phyloP scores from a whole-genome alignment of 2,113 vertebrate genomes.

The Guaruba guarouba region DNA sequence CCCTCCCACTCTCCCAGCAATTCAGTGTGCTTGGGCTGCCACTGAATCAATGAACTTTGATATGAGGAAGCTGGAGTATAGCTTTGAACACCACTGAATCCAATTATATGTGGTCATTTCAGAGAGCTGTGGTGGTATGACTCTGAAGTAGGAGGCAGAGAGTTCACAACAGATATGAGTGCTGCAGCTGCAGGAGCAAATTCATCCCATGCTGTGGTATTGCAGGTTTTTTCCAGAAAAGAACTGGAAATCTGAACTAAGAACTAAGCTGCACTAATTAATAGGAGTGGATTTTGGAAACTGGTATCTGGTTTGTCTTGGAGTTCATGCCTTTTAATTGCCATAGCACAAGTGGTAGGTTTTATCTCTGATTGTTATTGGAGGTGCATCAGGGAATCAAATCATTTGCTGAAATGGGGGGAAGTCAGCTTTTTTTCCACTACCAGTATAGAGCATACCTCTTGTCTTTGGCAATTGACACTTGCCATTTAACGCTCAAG shows the following conservation, averaged over 20 bases:
- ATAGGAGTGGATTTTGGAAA: slow-evolving; percentile 27
- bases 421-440: background rate
- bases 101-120: slow-evolving; percentile 79
- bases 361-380: background rate
- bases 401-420: background rate
- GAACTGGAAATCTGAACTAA: slow-evolving; percentile 24
- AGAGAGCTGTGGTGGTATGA: slow-evolving; percentile 64
- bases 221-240: slow-evolving; percentile 31
- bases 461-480: background rate
- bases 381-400: background rate
- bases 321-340: slow-evolving; percentile 11
- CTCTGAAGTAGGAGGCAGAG: slow-evolving; percentile 71
- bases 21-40: slow-evolving; percentile 51
- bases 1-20: slow-evolving; percentile 62
- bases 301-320: background rate
- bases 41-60: slow-evolving; percentile 76
- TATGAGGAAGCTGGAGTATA: slow-evolving; percentile 68
- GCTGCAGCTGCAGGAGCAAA: slow-evolving; percentile 46
- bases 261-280: slow-evolving; percentile 54
- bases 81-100: slow-evolving; percentile 80
- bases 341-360: background rate
- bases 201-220: slow-evolving; percentile 20
- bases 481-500: background rate
- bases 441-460: background rate
- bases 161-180: slow-evolving; percentile 65